phyloP scores from a whole-genome alignment of 1,140 invertebrate genomes.

The Caenorhabditis tropicalis region DNA sequence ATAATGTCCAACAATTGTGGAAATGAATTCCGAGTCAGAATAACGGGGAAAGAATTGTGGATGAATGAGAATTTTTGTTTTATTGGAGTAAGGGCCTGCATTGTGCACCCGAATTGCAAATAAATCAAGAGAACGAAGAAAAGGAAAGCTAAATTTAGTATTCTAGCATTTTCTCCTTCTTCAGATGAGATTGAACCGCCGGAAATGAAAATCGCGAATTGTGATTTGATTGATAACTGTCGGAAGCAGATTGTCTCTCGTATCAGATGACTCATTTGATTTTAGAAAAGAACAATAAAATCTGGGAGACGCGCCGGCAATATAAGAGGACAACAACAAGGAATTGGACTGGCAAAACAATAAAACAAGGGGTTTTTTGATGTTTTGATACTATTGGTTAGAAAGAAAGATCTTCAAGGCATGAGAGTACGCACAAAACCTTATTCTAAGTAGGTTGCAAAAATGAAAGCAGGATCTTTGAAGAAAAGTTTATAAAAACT shows the following conservation, averaged over 20 bases:
- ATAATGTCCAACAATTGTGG: too few species aligned
- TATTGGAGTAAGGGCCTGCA: not conserved
- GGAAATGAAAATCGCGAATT: not conserved
- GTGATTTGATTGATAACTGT: not conserved
- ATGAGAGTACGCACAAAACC: too few species aligned
- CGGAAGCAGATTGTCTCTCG: not conserved
- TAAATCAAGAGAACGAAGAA: not conserved
- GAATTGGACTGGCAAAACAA: too few species aligned
- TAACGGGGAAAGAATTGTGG: not conserved
- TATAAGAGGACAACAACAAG: too few species aligned
- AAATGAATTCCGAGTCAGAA: too few species aligned
- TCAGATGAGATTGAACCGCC: not conserved
- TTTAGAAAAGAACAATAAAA: not conserved
- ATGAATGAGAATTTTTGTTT: not conserved
- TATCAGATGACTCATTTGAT: not conserved
- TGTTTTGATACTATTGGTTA: too few species aligned
- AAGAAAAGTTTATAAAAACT: too few species aligned
- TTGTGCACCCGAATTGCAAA: constrained; percentile 25
- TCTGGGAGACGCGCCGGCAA: too few species aligned
- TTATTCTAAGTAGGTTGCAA: too few species aligned
- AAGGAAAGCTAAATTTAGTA: not conserved
- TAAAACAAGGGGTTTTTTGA: too few species aligned
- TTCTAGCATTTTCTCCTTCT: not conserved
- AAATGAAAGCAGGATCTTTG: too few species aligned
- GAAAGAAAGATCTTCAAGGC: too few species aligned